Percentiles rank a stretch among this genome's conserved stretches.
Evolutionary conservation across 2,888 invertebrate species (phyloP).

Genomic region (Phoenoteleia sp.): DNA sequence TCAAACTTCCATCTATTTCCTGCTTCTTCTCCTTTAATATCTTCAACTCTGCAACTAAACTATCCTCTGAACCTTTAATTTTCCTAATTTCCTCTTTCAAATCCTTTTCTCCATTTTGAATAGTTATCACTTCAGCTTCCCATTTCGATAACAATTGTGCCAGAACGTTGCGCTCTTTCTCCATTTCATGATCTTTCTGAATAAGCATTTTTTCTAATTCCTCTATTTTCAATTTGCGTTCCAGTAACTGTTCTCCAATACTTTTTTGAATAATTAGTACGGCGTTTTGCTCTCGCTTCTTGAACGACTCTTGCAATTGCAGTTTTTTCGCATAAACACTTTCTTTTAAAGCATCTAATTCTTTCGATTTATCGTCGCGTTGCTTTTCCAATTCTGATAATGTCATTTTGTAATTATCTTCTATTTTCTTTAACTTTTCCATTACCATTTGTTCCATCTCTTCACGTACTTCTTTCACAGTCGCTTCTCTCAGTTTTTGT

Average conservation of each 20-base stretch:
- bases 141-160: conserved; percentile 84
- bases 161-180: conserved; percentile 87
- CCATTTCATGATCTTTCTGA: conserved; percentile 87
- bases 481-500: conserved; percentile 87
- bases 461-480: conserved; percentile 88
- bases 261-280: conserved; percentile 86
- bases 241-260: conserved; percentile 80
- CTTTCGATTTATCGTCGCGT: conserved; percentile 87
- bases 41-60: conserved; percentile 87
- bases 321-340: conserved; percentile 87
- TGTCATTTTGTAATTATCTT: conserved; percentile 87
- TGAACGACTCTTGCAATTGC: conserved; percentile 87
- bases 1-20: conserved; percentile 77
- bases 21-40: conserved; percentile 83
- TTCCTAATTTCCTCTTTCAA: conserved; percentile 87
- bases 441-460: conserved; percentile 91
- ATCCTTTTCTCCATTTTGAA: conserved; percentile 84
- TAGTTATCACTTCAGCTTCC: conserved; percentile 82
- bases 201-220: conserved; percentile 87
- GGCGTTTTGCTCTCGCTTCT: conserved; percentile 88
- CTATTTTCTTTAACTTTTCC: conserved; percentile 88
- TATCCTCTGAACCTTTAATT: conserved; percentile 86
- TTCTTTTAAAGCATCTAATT: conserved; percentile 87
- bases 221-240: conserved; percentile 81
- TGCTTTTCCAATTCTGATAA: conserved; percentile 87